phyloP scores from a whole-genome alignment of 2,797 vertebrate genomes.

The Spinus pinus region DNA sequence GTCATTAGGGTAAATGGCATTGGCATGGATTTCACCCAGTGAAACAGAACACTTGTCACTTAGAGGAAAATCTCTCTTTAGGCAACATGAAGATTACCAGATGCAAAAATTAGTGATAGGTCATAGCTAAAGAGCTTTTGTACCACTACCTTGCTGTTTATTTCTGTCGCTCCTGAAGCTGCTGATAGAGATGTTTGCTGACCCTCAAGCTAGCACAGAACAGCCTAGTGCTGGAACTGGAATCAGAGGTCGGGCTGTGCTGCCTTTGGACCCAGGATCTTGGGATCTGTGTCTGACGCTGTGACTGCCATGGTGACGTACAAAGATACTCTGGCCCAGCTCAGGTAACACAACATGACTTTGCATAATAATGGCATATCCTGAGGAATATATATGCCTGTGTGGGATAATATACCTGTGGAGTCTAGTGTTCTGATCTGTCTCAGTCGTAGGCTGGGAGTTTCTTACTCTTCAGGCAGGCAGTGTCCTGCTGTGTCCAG shows the following conservation, averaged over 20 bases:
- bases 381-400: neutral
- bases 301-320: neutral
- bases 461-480: neutral
- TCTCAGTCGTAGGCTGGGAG: neutral
- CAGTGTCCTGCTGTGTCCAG: neutral
- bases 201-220: constrained; percentile 14
- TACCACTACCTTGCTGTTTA: neutral
- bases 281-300: neutral
- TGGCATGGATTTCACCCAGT: neutral
- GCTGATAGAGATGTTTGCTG: neutral
- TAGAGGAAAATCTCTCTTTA: neutral
- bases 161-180: neutral
- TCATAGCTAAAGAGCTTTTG: neutral
- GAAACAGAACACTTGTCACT: neutral
- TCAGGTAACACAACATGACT: neutral
- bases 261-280: neutral
- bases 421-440: neutral
- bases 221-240: neutral
- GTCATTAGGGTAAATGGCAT: neutral
- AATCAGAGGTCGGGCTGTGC: neutral
- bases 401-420: neutral
- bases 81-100: neutral
- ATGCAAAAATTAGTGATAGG: neutral
- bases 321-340: neutral
- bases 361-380: neutral